Base-by-base conservation (phyloP, 35 echinoderm and acorn worm genomes). In the Lytechinus variegatus region DNA sequence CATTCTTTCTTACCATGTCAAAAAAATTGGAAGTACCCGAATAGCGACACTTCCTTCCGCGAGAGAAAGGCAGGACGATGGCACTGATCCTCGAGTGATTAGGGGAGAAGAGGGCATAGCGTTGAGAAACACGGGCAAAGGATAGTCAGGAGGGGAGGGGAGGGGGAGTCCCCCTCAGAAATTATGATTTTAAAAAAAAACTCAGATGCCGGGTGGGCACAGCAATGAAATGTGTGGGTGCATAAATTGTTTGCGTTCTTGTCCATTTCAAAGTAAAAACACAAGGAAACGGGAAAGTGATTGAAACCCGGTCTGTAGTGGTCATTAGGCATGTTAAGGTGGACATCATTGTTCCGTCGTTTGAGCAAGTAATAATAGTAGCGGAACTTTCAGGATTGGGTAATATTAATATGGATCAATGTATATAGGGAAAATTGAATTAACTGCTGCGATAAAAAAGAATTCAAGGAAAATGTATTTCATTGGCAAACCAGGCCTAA, bases 21-120 rank as follows among this genome's bases (percentile, higher is more conserved):
- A 90, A 14, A 14, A 33, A 90, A 21, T 29, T 90, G 66, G 66
- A 79, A 79, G 66, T 79, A 79, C 66, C 66, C 66, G 66, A 79
- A 79, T 79, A 79, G 66, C 66, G 66, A 79, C 66, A 79, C 66
- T 79, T 79, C 66, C 66, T 90, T 90, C 88, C 28, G 52, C 88
- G 52, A 90, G 52, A 90, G 29, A 90, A 12, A 54, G 28, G 88
- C 88, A 90, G 28, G 88, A 52, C 28, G 88, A 90, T 90, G 52
- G 52, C 88, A 90, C 66, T 79, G 66, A 79, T 79, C 66, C 66
- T 79, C 66, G 21, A 79, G 66, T 79, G 66, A 79, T 79, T 79
- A 24, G n/a, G 12, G 21, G n/a, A 79, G 66, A 79, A 79, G 66
- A 79, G 66, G 66, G 66, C 16, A 79, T 79, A 16, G 66, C 66